phyloP scores from a whole-genome alignment of 2,888 invertebrate genomes.

The Cepaea hortensis region DNA sequence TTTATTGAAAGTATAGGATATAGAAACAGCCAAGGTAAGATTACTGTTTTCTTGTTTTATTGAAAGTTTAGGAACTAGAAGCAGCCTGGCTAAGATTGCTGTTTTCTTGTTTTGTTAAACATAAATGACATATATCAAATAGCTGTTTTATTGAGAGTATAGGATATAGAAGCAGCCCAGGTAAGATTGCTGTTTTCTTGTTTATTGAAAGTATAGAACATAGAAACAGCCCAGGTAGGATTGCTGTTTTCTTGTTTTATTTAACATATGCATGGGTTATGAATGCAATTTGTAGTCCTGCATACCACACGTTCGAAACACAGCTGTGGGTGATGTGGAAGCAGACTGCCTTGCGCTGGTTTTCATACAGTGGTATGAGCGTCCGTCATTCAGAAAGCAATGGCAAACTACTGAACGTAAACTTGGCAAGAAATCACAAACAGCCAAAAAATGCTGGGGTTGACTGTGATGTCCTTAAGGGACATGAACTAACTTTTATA shows the following conservation, averaged over 20 bases:
- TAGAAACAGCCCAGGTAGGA: conserved; percentile 72
- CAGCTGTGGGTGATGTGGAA: conserved; percentile 58
- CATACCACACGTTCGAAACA: too few species aligned
- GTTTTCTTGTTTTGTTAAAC: conserved; percentile 55
- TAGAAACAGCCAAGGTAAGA: neutral
- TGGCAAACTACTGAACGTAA: conserved; percentile 61
- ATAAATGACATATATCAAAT: conserved; percentile 69
- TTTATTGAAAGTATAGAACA: conserved; percentile 54
- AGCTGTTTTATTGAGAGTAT: neutral
- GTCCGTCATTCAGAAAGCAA: too few species aligned
- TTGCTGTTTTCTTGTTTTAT: neutral
- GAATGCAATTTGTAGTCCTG: too few species aligned
- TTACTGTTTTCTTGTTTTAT: neutral
- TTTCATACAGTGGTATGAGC: too few species aligned
- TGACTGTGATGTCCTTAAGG: too few species aligned
- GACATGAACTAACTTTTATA: too few species aligned
- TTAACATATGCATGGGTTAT: conserved; percentile 67
- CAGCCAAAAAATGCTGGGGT: conserved; percentile 59
- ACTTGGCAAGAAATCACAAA: conserved; percentile 67
- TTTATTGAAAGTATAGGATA: neutral
- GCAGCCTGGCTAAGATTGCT: neutral
- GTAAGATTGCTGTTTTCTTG: neutral
- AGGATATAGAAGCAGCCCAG: neutral
- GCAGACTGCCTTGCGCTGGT: conserved; percentile 60
- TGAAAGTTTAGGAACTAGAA: neutral